Conservation (phyloP, 2,113 vertebrate species). For the Colaptes auratus region DNA sequence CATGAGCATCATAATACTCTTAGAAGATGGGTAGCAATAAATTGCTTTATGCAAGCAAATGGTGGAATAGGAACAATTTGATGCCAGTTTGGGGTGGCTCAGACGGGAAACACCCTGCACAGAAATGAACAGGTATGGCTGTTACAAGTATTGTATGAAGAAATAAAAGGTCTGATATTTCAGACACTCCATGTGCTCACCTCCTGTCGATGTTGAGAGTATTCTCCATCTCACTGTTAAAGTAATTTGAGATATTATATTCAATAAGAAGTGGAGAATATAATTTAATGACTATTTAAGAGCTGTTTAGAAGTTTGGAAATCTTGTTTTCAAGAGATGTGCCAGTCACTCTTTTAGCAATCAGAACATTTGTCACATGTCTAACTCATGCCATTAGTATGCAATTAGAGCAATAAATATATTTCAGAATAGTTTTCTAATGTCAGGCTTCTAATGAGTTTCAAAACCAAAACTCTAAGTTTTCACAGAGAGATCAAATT, state of each 20-base stretch:
- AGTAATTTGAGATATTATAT: not conserved
- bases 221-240: not conserved
- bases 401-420: not conserved
- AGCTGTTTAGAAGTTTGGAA: not conserved
- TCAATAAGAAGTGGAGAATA: not conserved
- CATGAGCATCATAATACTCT: not conserved
- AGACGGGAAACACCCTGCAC: not conserved
- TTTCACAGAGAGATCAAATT: not conserved
- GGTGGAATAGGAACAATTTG: not conserved
- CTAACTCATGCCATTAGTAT: constrained; percentile 25
- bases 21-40: not conserved
- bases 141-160: not conserved
- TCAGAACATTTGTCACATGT: not conserved
- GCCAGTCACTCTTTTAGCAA: not conserved
- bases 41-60: not conserved
- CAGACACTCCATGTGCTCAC: not conserved
- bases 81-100: not conserved
- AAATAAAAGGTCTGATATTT: not conserved
- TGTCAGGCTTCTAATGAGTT: not conserved
- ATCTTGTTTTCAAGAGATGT: not conserved
- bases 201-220: not conserved
- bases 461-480: not conserved
- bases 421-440: not conserved
- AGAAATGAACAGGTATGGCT: not conserved
- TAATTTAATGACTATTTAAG: not conserved